Evolutionary conservation across 2,888 invertebrate genomes (phyloP).

Genomic region (Diarsia mendica): DNA sequence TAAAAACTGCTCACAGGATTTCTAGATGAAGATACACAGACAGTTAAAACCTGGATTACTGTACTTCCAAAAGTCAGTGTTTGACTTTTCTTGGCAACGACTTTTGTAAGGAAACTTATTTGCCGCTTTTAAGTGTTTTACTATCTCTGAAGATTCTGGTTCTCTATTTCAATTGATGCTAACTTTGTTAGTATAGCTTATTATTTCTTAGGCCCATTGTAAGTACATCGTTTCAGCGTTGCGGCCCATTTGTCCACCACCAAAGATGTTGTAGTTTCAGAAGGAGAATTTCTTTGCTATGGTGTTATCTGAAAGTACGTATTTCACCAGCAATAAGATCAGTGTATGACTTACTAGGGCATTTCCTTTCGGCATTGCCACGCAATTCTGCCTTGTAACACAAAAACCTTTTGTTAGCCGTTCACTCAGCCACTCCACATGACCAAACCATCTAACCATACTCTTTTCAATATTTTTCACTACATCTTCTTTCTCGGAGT

Average conservation of each 20-base stretch:
- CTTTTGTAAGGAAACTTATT: too few species aligned
- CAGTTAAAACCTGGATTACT: too few species aligned
- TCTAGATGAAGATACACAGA: too few species aligned
- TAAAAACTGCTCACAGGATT: too few species aligned
- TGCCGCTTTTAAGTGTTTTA: too few species aligned
- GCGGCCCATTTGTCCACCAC: slow-evolving; percentile 73
- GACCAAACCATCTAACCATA: not conserved
- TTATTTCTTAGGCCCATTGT: not conserved
- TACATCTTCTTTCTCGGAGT: not conserved
- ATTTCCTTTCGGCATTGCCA: not conserved
- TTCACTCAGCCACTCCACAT: not conserved
- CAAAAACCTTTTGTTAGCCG: not conserved
- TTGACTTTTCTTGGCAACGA: too few species aligned
- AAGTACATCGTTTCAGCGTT: slow-evolving; percentile 52
- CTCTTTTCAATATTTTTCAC: not conserved
- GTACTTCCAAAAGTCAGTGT: too few species aligned
- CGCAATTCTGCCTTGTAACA: not conserved
- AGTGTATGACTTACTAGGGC: not conserved
- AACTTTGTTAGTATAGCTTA: not conserved
- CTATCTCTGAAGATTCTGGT: not conserved
- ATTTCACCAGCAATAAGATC: not conserved
- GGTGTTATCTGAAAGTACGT: slow-evolving; percentile 62
- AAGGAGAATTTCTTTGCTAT: slow-evolving; percentile 63
- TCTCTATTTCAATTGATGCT: not conserved
- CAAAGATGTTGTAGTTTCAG: slow-evolving; percentile 44